These are phyloP conservation scores for Corythornis madagascariensis DNA, from an alignment of 2,113 vertebrate species.

Conservation along the genomic window DNA sequence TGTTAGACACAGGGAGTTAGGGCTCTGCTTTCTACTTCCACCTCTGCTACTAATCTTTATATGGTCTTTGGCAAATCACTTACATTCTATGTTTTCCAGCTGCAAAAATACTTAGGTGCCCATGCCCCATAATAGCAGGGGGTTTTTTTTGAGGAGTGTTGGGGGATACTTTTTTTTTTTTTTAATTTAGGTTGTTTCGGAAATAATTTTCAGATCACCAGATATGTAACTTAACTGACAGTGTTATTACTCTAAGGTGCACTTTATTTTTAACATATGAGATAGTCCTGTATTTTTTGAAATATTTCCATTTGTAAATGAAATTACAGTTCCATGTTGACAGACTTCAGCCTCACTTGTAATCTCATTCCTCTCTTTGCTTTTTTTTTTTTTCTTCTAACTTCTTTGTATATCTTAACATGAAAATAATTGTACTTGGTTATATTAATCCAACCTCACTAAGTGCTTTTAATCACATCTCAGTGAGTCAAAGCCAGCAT, in stretches of 20 bases:
- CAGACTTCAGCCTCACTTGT: neutral
- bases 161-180: neutral
- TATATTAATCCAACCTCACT: neutral
- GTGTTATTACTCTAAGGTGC: neutral
- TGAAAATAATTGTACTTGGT: neutral
- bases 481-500: neutral
- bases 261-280: neutral
- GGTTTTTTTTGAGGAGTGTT: accelerated
- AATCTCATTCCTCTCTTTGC: neutral
- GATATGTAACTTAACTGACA: neutral
- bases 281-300: neutral
- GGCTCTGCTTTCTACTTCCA: neutral
- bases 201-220: neutral
- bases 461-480: neutral
- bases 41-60: slow-evolving; percentile 10
- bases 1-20: neutral
- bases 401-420: neutral
- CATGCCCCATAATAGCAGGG: neutral
- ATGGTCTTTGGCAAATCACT: neutral
- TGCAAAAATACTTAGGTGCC: slow-evolving; percentile 15
- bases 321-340: neutral
- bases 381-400: neutral
- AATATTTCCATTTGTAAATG: neutral
- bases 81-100: neutral
- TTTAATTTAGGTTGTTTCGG: neutral